Conservation (phyloP, 1,140 invertebrate species). For the Brachionus calyciflorus region DNA sequence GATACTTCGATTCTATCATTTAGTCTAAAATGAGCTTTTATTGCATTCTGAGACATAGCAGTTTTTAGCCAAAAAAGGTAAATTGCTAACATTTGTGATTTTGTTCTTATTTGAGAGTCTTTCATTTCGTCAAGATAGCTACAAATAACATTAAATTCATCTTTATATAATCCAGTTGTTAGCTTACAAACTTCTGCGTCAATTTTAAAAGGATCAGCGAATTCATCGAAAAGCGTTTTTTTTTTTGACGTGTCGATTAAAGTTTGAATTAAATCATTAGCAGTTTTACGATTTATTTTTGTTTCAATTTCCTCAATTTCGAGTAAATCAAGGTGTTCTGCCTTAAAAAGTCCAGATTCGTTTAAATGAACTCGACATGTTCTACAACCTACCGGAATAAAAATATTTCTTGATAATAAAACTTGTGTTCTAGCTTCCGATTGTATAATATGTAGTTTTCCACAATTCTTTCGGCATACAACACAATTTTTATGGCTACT, state of each 20-base stretch:
- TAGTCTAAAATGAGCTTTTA: no score
- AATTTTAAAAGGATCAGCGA: no score
- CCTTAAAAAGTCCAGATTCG: neutral
- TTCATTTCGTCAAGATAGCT: no score
- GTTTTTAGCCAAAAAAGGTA: no score
- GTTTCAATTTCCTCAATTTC: neutral
- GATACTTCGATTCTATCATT: no score
- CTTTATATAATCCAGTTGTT: slow-evolving; percentile 3
- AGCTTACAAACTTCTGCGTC: neutral
- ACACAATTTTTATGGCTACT: neutral
- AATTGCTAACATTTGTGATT: no score
- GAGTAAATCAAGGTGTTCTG: neutral
- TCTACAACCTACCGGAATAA: neutral
- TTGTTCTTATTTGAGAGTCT: no score
- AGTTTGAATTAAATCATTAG: slow-evolving; percentile 3
- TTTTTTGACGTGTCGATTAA: neutral
- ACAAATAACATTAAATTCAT: neutral
- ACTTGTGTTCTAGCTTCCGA: neutral
- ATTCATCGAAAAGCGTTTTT: no score
- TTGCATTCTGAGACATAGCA: no score
- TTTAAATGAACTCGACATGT: neutral
- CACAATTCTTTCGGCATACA: neutral
- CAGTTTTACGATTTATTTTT: slow-evolving; percentile 1
- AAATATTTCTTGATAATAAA: neutral
- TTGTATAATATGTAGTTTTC: neutral